Evolutionary conservation across 2,113 vertebrate genomes (phyloP).

Genomic region (Andinoacara biseriatus): DNA sequence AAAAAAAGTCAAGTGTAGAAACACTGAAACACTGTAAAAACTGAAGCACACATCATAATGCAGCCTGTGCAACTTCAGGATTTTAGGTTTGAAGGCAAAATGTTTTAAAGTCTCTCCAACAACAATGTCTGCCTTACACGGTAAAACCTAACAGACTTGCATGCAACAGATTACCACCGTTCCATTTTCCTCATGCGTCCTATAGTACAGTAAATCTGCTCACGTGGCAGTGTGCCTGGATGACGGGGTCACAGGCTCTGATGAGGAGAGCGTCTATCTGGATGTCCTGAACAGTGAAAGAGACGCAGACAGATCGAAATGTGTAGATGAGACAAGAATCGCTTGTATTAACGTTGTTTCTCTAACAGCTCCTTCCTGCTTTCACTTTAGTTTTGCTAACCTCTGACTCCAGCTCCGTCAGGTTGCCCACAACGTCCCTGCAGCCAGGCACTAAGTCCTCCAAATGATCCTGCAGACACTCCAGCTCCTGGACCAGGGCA

Average conservation of each 20-base stretch:
- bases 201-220: not conserved
- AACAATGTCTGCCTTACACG: not conserved
- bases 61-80: not conserved
- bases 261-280: constrained; percentile 98
- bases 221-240: constrained; percentile 66
- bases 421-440: constrained; percentile 93
- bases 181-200: not conserved
- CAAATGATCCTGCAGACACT: constrained; percentile 96
- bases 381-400: constrained; percentile 34
- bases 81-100: constrained; percentile 2
- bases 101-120: not conserved
- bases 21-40: not conserved
- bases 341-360: not conserved
- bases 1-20: not conserved
- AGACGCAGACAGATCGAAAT: not conserved
- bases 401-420: constrained; percentile 96
- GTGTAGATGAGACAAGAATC: not conserved
- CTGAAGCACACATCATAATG: not conserved
- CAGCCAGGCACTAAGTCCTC: constrained; percentile 90
- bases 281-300: constrained; percentile 85
- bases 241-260: constrained; percentile 90
- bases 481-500: constrained; percentile 82
- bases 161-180: not conserved
- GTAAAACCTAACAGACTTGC: not conserved
- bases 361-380: not conserved